Conservation (phyloP, 2,113 vertebrate species). For the Phylloscopus trochiloides region DNA sequence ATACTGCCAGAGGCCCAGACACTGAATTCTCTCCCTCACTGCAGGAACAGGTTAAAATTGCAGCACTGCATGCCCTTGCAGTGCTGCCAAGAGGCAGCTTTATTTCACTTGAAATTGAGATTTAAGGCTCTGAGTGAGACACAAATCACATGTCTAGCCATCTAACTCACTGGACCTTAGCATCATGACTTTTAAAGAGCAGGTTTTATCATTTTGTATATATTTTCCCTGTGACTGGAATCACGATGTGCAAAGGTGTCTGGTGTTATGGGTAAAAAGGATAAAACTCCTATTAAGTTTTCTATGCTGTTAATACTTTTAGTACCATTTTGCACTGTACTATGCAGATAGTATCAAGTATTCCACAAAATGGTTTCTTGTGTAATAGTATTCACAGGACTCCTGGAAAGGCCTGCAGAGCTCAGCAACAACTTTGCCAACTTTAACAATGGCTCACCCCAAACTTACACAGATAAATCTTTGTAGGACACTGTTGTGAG, state of each 20-base stretch:
- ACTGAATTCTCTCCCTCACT: not conserved
- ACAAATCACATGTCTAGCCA: not conserved
- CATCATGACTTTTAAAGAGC: not conserved
- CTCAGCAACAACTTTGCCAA: not conserved
- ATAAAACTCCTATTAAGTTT: not conserved
- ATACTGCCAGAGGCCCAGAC: not conserved
- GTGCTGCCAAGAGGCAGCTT: not conserved
- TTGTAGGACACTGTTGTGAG: fast-evolving
- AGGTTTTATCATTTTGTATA: not conserved
- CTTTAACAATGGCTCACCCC: not conserved
- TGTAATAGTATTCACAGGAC: not conserved
- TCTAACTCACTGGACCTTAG: not conserved
- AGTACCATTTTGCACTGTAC: not conserved
- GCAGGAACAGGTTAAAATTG: not conserved
- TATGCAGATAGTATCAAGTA: not conserved
- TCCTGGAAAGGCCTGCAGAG: not conserved
- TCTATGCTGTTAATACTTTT: not conserved
- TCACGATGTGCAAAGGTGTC: not conserved
- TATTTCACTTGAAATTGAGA: not conserved
- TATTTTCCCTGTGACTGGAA: not conserved
- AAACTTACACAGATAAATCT: not conserved
- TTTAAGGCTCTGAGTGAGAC: not conserved
- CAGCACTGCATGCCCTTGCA: not conserved
- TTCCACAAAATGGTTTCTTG: not conserved
- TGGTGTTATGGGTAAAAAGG: not conserved